Base-by-base conservation (phyloP, 2,113 vertebrate species). In the Gnathonemus longibarbis region DNA sequence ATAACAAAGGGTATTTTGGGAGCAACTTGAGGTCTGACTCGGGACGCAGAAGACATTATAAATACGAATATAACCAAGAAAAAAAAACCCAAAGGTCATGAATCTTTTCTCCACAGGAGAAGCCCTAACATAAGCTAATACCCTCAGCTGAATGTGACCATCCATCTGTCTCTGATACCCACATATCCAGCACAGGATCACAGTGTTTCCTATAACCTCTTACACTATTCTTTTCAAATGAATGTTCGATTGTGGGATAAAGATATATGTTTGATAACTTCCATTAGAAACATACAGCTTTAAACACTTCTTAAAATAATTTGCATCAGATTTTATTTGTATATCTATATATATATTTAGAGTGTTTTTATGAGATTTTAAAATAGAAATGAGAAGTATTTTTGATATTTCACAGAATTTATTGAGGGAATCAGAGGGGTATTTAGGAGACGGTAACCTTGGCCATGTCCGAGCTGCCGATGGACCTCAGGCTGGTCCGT, bases 361-460 rank as follows among this genome's bases (percentile, higher is more conserved):
- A 92, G 88, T 92, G 91, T 94, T 95, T 96, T 96, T 95, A 92
- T 96, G 95, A 96, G 92, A 95, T 94, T 95, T 95, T 95, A 92
- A 93, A 94, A 93, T 93, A 94, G 94, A 91, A 93, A 93, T 89
- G 94, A 90, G 95, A 91, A 92, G 94, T 96, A 96, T 96, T 96
- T 96, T 96, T 96, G 93, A 96, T 96, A 96, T 94, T 93, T 92
- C 91, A 91, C 93, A 91, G 91, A 93, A 86, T 86, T 86, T 86
- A 86, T 86, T 1, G 46, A 27, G 84, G 49, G 84, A 27, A 92
- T 90, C 92, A 91, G 91, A 93, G 90, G 90, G 91, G 91, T 89
- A 91, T 92, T 94, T 94, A 91, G 88, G 93, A 48, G 87, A 93
- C 91, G 89, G 92, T 88, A 91, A 92, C 90, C 90, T 92, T 21